These are phyloP conservation scores for Acropternis orthonyx DNA, from an alignment of 2,797 vertebrate genomes.

Conservation along the genomic window DNA sequence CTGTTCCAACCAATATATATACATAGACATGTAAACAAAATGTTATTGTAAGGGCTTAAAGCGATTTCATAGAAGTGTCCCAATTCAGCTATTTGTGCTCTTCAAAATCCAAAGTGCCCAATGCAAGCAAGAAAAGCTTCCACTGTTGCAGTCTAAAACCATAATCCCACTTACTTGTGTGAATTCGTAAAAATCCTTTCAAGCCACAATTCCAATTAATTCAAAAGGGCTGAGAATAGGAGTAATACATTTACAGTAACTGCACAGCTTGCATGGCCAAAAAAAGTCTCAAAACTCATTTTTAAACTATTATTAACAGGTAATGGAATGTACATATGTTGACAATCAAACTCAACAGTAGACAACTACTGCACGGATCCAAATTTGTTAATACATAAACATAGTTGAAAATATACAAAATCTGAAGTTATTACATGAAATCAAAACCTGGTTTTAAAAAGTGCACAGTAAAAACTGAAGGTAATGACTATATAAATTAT, in stretches of 20 bases:
- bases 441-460: slow-evolving; percentile 77
- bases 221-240: slow-evolving; percentile 56
- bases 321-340: slow-evolving; percentile 52
- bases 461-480: slow-evolving; percentile 79
- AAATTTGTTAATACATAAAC: slow-evolving; percentile 64
- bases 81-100: slow-evolving; percentile 31
- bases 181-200: slow-evolving; percentile 69
- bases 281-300: slow-evolving; percentile 24
- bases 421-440: slow-evolving; percentile 74
- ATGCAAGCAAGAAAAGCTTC: slow-evolving; percentile 18
- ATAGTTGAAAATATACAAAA: slow-evolving; percentile 77
- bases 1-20: slow-evolving; percentile 7
- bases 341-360: slow-evolving; percentile 65
- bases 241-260: slow-evolving; percentile 62
- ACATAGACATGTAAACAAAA: slow-evolving; percentile 28
- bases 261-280: slow-evolving; percentile 46
- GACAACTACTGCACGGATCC: slow-evolving; percentile 65
- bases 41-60: not conserved
- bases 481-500: slow-evolving; percentile 73
- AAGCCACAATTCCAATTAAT: slow-evolving; percentile 60
- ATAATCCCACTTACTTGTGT: slow-evolving; percentile 29
- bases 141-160: slow-evolving; percentile 21
- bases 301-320: slow-evolving; percentile 38
- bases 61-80: not conserved
- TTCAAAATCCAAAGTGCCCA: slow-evolving; percentile 30